Conservation (phyloP, 2,797 vertebrate species). For the Carduelis carduelis region DNA sequence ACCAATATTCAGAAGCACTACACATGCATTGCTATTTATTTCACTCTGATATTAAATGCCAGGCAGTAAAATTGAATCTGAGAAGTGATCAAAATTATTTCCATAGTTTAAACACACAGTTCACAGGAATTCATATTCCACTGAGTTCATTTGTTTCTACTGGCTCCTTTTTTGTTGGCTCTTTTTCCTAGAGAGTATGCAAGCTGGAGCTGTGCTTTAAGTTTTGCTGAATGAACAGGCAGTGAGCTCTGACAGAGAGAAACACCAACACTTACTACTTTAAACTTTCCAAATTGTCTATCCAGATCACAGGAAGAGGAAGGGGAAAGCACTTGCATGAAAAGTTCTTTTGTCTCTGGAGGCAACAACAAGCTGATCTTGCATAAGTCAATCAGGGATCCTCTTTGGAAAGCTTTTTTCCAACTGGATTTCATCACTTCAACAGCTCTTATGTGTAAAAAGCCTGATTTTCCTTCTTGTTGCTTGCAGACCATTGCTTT, state of each 20-base stretch:
- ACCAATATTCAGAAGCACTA: not conserved
- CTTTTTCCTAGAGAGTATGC: not conserved
- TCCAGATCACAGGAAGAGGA: not conserved
- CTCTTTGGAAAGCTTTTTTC: conserved; percentile 34
- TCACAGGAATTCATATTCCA: not conserved
- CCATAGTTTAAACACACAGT: not conserved
- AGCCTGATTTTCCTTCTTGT: conserved; percentile 14
- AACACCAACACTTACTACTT: conserved; percentile 20
- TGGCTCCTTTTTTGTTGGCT: not conserved
- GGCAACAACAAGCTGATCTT: not conserved
- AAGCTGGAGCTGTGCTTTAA: not conserved
- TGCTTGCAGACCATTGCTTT: conserved; percentile 42
- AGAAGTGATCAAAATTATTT: not conserved
- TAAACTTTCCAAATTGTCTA: conserved; percentile 15
- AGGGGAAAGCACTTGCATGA: not conserved
- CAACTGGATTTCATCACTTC: conserved; percentile 8
- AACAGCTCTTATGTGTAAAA: conserved; percentile 3
- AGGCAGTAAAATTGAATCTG: not conserved
- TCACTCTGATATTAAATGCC: not conserved
- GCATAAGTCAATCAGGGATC: not conserved
- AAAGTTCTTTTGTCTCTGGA: conserved; percentile 14
- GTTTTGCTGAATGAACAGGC: not conserved
- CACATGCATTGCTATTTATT: not conserved
- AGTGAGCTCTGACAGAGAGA: not conserved
- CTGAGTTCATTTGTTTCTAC: not conserved